Evolutionary conservation across 1,140 invertebrate genomes (phyloP).

Genomic region (Anoplophora glabripennis): DNA sequence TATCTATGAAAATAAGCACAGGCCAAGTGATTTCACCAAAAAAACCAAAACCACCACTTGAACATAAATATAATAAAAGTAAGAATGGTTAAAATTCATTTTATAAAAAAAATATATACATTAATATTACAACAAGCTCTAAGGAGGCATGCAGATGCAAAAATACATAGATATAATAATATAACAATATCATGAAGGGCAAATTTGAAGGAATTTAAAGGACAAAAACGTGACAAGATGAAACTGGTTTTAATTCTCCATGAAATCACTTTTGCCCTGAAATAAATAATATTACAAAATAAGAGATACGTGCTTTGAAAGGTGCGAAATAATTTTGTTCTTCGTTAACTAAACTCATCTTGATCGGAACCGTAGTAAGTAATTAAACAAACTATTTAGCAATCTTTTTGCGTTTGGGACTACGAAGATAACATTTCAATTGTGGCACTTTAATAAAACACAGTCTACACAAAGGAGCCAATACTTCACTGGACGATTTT

Average conservation of each 20-base stretch:
- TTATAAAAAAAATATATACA: background rate
- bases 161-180: no score
- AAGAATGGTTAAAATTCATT: background rate
- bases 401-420: slow-evolving; percentile 8
- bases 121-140: no score
- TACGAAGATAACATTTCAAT: slow-evolving; percentile 22
- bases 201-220: no score
- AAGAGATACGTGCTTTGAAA: slow-evolving; percentile 46
- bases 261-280: slow-evolving; percentile 34
- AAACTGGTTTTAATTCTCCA: slow-evolving; percentile 11
- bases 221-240: no score
- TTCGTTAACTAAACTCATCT: slow-evolving; percentile 38
- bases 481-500: slow-evolving; percentile 22
- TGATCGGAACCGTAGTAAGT: slow-evolving; percentile 8
- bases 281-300: slow-evolving; percentile 30
- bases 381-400: slow-evolving; percentile 18
- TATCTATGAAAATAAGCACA: no score
- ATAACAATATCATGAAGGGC: no score
- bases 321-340: slow-evolving; percentile 35
- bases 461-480: slow-evolving; percentile 24
- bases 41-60: background rate
- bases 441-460: slow-evolving; percentile 26
- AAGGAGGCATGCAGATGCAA: no score
- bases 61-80: slow-evolving; percentile 1
- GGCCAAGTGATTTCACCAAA: no score